These are phyloP conservation scores for Ctena decussata DNA, from an alignment of 2,888 invertebrate genomes.

Conservation along the genomic window DNA sequence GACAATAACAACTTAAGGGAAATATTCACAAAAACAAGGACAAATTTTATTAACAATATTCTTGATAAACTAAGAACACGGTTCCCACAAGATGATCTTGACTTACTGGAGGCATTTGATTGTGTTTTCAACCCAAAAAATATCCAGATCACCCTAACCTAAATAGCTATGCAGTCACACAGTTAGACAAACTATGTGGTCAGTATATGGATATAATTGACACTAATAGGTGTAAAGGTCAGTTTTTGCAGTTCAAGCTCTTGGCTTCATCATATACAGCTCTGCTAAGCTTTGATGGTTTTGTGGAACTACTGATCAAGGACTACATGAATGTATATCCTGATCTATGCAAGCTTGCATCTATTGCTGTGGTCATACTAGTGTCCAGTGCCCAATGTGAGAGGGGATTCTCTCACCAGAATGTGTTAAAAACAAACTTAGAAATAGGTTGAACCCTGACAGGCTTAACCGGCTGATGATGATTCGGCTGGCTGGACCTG, in stretches of 20 bases:
- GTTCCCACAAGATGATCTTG: slow-evolving; percentile 32
- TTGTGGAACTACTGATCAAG: background rate
- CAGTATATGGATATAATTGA: background rate
- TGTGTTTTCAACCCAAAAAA: slow-evolving; percentile 23
- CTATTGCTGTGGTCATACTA: slow-evolving; percentile 5
- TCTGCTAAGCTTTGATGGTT: background rate
- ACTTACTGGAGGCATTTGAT: slow-evolving; percentile 24
- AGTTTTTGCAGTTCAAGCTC: slow-evolving; percentile 35
- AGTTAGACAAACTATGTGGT: background rate
- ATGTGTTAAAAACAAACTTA: slow-evolving; percentile 46
- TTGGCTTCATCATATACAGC: slow-evolving; percentile 18
- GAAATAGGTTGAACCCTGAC: slow-evolving; percentile 56
- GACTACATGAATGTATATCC: slow-evolving; percentile 16
- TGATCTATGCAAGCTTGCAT: slow-evolving; percentile 13
- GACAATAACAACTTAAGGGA: slow-evolving; percentile 28
- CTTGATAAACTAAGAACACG: slow-evolving; percentile 23
- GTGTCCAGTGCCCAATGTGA: slow-evolving; percentile 31
- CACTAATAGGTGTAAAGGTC: slow-evolving; percentile 2
- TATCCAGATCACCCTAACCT: slow-evolving; percentile 35
- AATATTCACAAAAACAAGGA: slow-evolving; percentile 22
- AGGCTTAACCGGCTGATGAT: slow-evolving; percentile 41
- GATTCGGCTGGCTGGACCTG: slow-evolving; percentile 43
- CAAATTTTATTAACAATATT: slow-evolving; percentile 19
- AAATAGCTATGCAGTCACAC: background rate
- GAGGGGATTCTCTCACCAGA: slow-evolving; percentile 45